Base-by-base conservation (phyloP, 2,797 vertebrate species). In the Luscinia megarhynchos region DNA sequence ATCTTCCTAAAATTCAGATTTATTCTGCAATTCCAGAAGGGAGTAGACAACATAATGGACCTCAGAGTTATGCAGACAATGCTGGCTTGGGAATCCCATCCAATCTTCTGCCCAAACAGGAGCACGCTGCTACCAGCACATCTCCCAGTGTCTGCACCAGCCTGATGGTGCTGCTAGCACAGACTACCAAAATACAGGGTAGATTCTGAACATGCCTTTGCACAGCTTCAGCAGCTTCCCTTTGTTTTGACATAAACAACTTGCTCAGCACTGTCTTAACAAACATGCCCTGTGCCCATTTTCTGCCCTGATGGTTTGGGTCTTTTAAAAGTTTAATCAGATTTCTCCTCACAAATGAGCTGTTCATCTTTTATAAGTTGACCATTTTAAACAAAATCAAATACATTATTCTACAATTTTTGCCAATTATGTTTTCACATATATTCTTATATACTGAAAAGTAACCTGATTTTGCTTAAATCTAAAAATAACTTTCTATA, bases 41-140 rank as follows among this genome's bases (percentile, higher is more conserved):
- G 12, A 79, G 16, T 10, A 67, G 32, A 50, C 10, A 29, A 36
- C 16, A 24, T 10, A 53, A 51, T 0, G 19, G 34, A 15, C 29
- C 51, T 59, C 0, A 1, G 27, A 91, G 61, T 24, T 30, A 32
- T 0, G 0, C 0, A 1, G 51, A 50, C 30, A 12, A 36, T 40
- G 22, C 36, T 59, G 1, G 50, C 22, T 46, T 40, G 17, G 61
- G 19, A 84, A 59, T n/a, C 36, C 61, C 50, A 32, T 23, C 24
- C 1, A 1, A 8, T 19, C 14, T 30, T 46, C 43, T 40, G 40
- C 27, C 30, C 0, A 0, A 69, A 78, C 19, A 66, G 61, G 50
- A 63, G 48, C 81, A 59, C 3, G 4, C 64, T 29, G 12, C 27
- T 50, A 53, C 26, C 63, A 58, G 84, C 68, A 29, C 10, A 27